Base-by-base conservation (phyloP, 2,888 invertebrate species). In the Portevinia maculata region DNA sequence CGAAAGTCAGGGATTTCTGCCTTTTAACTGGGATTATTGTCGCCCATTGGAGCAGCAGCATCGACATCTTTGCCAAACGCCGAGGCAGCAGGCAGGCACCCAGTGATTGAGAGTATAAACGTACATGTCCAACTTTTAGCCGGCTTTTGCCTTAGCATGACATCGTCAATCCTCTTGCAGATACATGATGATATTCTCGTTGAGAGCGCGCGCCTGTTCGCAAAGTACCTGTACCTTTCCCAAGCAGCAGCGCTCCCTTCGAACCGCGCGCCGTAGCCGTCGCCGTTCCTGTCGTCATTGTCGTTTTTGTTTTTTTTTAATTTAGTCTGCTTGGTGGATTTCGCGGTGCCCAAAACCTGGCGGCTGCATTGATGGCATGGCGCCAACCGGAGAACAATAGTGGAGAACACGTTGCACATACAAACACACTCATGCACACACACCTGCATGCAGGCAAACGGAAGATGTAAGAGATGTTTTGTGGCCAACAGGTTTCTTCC, bases 301-400 rank as follows among this genome's bases (percentile, higher is more conserved):
- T 83, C 60, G 78, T 78, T 83, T 83, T n/a, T n/a, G n/a, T n/a
- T n/a, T n/a, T n/a, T n/a, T 78, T 65, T 78, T 71, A 78, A 67
- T 67, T 83, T 83, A 32, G 83, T 78, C 83, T 83, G 83, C 39
- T 60, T 60, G 60, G 28, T 62, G 53, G 65, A 41, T 76, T 71
- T 65, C 53, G 60, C 39, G 78, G 67, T 73, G 46, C 78, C 83
- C 60, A 57, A 83, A 78, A 83, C 83, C 71, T 78, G 83, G 83
- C 83, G 83, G 83, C 83, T 67, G 83, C 83, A 78, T 83, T 83
- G 83, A 83, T 83, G 83, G 83, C 83, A 78, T 83, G 83, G 83
- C 83, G 83, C 83, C 83, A 83, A 71, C 67, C 62, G 15, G 32
- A 83, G 83, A 83, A 83, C 83, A 83, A 83, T 83, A 78, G 83